Percentiles rank a stretch among this genome's conserved stretches.
These are phyloP conservation scores for Oligia fasciuncula DNA, from an alignment of 2,888 invertebrate genomes.

Conservation along the genomic window DNA sequence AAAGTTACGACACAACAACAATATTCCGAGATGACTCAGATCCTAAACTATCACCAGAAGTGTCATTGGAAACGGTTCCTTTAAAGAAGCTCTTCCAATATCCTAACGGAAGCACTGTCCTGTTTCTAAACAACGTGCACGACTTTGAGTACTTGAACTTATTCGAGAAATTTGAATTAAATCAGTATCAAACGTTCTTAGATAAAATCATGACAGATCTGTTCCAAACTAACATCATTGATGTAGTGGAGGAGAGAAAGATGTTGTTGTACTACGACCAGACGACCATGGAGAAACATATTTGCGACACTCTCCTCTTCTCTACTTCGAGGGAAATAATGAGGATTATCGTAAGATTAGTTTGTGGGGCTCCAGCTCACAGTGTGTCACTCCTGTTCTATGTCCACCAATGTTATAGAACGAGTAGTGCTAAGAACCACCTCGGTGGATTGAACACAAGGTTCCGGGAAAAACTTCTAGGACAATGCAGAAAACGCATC, in stretches of 20 bases:
- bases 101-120: slow-evolving; percentile 76
- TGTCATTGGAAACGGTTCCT: neutral
- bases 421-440: slow-evolving; percentile 78
- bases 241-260: slow-evolving; percentile 67
- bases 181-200: slow-evolving; percentile 81
- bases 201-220: slow-evolving; percentile 78
- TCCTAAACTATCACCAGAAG: neutral
- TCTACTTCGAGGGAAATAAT: slow-evolving; percentile 82
- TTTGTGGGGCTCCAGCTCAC: slow-evolving; percentile 81
- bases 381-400: slow-evolving; percentile 85
- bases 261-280: slow-evolving; percentile 80
- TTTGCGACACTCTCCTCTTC: slow-evolving; percentile 79
- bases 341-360: slow-evolving; percentile 81
- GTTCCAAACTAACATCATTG: slow-evolving; percentile 72
- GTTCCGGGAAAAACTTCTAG: slow-evolving; percentile 82
- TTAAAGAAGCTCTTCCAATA: slow-evolving; percentile 83
- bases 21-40: neutral
- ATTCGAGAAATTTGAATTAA: slow-evolving; percentile 83
- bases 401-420: slow-evolving; percentile 84
- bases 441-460: slow-evolving; percentile 82
- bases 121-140: slow-evolving; percentile 76
- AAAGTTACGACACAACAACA: neutral
- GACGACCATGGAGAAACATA: slow-evolving; percentile 84
- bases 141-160: slow-evolving; percentile 81
- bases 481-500: slow-evolving; percentile 80